phyloP scores from a whole-genome alignment of 53 echinoderm and acorn worm species.

The Echinometra lucunter region DNA sequence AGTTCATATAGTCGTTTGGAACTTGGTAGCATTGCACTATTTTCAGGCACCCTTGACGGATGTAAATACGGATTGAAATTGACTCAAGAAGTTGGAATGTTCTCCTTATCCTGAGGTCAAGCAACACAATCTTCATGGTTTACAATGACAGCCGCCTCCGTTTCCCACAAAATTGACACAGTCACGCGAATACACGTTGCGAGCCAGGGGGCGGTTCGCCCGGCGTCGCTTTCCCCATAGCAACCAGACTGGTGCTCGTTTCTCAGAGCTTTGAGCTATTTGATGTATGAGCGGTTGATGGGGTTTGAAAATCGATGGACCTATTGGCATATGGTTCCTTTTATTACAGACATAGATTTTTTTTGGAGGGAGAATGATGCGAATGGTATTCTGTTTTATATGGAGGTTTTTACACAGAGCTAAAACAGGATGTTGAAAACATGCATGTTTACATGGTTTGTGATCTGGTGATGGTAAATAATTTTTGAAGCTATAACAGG shows the following conservation, averaged over 20 bases:
- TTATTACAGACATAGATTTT: no score
- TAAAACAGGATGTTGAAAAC: no score
- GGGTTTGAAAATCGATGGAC: no score
- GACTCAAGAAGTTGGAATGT: constrained; percentile 12
- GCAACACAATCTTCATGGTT: background rate
- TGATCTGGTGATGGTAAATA: no score
- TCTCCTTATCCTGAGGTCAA: constrained; percentile 9
- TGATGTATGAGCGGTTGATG: no score
- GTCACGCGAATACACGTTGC: background rate
- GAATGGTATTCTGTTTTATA: no score
- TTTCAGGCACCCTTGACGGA: background rate
- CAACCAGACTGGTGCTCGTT: constrained; percentile 30
- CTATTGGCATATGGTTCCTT: no score
- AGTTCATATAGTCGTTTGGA: background rate
- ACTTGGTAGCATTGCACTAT: background rate
- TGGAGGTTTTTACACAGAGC: no score
- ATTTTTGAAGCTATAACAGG: no score
- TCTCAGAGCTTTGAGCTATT: background rate
- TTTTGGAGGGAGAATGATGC: no score
- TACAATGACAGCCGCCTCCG: background rate
- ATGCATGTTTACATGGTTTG: no score
- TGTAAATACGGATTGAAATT: background rate
- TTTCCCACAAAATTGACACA: background rate
- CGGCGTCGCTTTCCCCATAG: background rate
- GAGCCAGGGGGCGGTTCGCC: constrained; percentile 15